phyloP scores from a whole-genome alignment of 2,888 invertebrate genomes.

The Anticlea derivata region DNA sequence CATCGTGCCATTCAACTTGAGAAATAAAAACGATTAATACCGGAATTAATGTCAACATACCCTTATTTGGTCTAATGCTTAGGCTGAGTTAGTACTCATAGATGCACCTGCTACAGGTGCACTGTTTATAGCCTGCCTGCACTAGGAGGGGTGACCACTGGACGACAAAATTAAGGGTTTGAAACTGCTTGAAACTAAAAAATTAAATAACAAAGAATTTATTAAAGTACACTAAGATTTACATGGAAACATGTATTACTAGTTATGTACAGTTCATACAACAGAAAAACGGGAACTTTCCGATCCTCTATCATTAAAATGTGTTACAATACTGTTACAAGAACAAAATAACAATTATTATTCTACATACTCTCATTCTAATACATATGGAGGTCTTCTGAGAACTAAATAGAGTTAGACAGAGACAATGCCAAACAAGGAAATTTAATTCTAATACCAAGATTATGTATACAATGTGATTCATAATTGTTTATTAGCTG shows the following conservation, averaged over 20 bases:
- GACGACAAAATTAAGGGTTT: constrained; percentile 8
- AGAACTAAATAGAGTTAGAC: constrained; percentile 2
- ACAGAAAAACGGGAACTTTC: constrained; percentile 41
- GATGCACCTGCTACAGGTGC: constrained; percentile 27
- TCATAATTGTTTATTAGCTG: too few relatives aligned
- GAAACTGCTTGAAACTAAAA: too few relatives aligned
- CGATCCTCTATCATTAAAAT: constrained; percentile 30
- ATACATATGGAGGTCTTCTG: neutral
- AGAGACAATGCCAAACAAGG: constrained; percentile 6
- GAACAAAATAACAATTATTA: constrained; percentile 5
- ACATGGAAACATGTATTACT: constrained; percentile 53
- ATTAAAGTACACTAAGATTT: constrained; percentile 71
- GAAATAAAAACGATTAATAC: constrained; percentile 15
- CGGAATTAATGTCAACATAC: constrained; percentile 10
- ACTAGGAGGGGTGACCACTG: neutral
- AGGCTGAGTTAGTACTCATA: constrained; percentile 15
- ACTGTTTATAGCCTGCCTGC: constrained; percentile 4
- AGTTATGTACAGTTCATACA: constrained; percentile 56
- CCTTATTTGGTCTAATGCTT: constrained; percentile 19
- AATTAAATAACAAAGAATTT: constrained; percentile 77
- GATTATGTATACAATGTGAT: constrained; percentile 4
- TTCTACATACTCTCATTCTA: neutral
- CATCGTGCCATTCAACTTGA: constrained; percentile 6
- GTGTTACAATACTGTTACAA: too few relatives aligned
- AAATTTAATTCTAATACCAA: constrained; percentile 9